These are phyloP conservation scores for Amblyopsis rosae DNA, from an alignment of 2,113 vertebrate genomes.

Conservation along the genomic window DNA sequence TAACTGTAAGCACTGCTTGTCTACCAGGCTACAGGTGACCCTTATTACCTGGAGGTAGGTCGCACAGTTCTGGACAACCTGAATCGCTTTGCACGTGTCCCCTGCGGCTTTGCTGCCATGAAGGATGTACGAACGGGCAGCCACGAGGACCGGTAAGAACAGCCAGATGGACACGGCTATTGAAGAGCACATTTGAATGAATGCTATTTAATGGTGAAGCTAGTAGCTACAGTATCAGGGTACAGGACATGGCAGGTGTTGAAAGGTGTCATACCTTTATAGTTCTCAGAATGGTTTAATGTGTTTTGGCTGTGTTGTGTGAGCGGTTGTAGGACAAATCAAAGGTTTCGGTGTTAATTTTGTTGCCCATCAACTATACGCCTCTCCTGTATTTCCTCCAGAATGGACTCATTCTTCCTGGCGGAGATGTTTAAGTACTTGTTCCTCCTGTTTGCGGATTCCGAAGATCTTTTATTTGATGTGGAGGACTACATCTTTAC, in stretches of 20 bases:
- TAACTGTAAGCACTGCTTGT: constrained; percentile 2
- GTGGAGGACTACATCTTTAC: constrained; percentile 98
- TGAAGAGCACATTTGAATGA: no score
- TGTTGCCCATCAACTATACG: not conserved
- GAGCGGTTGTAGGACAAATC: constrained; percentile 3
- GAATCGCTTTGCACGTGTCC: constrained; percentile 95
- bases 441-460: constrained; percentile 92
- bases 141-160: constrained; percentile 93
- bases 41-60: constrained; percentile 96
- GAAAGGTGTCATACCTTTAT: not conserved
- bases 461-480: constrained; percentile 90
- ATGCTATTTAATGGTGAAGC: no score
- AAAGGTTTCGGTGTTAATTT: not conserved
- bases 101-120: constrained; percentile 97
- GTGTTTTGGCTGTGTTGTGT: not conserved
- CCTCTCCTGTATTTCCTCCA: constrained; percentile 43
- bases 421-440: constrained; percentile 99
- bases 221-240: no score
- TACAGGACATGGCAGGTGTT: not conserved
- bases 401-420: constrained; percentile 99
- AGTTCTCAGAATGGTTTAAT: not conserved
- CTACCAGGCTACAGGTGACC: constrained; percentile 91
- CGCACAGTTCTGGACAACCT: constrained; percentile 97
- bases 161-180: no score
- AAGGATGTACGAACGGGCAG: constrained; percentile 98